Conservation (phyloP, 2,888 invertebrate species). For the Plagiodera versicolora region DNA sequence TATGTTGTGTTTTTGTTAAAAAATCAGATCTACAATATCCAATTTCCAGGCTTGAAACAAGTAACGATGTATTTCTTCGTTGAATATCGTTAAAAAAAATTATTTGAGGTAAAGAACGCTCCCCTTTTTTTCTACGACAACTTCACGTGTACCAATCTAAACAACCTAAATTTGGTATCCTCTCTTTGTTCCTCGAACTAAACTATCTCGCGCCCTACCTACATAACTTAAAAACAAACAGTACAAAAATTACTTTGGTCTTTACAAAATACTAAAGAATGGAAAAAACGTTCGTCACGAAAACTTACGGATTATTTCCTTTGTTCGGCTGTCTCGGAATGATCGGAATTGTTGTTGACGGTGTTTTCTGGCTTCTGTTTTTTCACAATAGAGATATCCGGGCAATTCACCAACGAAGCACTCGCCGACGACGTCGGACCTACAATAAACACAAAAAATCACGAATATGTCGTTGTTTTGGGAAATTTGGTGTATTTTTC, state of each 20-base stretch:
- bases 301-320: constrained; percentile 37
- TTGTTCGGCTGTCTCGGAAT: constrained; percentile 52
- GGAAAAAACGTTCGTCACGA: constrained; percentile 44
- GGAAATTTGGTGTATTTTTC: no score
- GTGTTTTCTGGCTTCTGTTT: constrained; percentile 58
- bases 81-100: no score
- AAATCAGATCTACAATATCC: no score
- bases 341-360: constrained; percentile 55
- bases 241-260: constrained; percentile 56
- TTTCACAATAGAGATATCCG: constrained; percentile 64
- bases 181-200: constrained; percentile 28
- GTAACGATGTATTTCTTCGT: no score
- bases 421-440: not conserved
- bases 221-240: constrained; percentile 32
- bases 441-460: constrained; percentile 38
- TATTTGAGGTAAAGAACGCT: not conserved
- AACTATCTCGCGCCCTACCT: not conserved
- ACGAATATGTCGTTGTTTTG: no score
- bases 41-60: no score
- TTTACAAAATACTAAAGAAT: constrained; percentile 56
- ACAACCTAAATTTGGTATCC: constrained; percentile 49
- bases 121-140: not conserved
- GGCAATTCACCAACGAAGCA: constrained; percentile 57
- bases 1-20: no score
- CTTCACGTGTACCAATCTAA: constrained; percentile 8